Base-by-base conservation (phyloP, 2,113 vertebrate genomes). In the Oncorhynchus mykiss region DNA sequence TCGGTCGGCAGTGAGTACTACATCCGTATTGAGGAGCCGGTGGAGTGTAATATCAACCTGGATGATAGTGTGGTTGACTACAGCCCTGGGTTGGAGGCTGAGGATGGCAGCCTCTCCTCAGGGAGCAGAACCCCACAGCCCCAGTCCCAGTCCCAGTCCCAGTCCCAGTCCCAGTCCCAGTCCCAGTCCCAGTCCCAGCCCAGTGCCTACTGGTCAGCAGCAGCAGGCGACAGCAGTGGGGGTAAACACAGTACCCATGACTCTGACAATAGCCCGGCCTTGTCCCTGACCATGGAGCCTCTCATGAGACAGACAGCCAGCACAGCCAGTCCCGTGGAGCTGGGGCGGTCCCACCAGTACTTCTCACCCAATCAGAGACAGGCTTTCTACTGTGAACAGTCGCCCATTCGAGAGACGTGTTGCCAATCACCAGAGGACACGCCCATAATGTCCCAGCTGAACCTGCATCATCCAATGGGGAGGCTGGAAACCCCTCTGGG, bases 1-100 rank as follows among this genome's bases (percentile, higher is more conserved):
- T 99, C 97, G 0, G 92, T 99, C n/a, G 88, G 95, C 79, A 97
- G 96, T 0, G 96, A 99, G 86, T 99, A 99, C 80, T 99, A 98
- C 87, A 98, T 99, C 81, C 96, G 96, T 77, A 96, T 99, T 45
- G 97, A 99, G 86, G 98, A 97, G 27, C 94, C 94, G 0, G 85
- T 93, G 9, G 93, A 93, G 73, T 92, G 92, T 2, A 94, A 95
- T 3, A 94, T 95, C 80, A 81, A 93, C 12, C 84, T 96, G 12
- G 95, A 97, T 75, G 95, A 96, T 2, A 90, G 91, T 0, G 70
- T 83, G 78, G 80, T 82, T 80, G 93, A 94, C 93, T 94, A 80
- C 24, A 92, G 93, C 90, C 94, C 89, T 80, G 93, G 81, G 84
- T 84, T 1, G 72, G 88, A 83, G 81, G 87, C 14, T 73, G 91